Evolutionary conservation across 2,113 vertebrate species (phyloP), one percentile per base, ranked within the genome.

Genomic region (Cryptomyrus ogoouensis): DNA sequence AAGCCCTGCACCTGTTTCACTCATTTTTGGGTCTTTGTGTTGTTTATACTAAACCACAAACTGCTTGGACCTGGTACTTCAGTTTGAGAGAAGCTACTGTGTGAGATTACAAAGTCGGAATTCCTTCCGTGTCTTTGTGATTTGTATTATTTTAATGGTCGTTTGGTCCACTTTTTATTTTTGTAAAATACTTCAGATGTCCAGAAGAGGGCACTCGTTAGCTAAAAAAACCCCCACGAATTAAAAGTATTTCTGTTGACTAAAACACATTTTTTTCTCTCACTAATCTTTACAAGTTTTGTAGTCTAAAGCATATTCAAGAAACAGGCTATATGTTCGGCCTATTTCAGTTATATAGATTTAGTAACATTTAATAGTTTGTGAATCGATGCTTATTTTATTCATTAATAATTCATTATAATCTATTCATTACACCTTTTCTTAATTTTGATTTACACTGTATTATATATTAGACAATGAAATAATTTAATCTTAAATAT

Each of bases 191-290:
- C 89, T 15, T 47, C 42, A 31, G 31, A 62, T 17, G 56, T 66
- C 89, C 89, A 70, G 62, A 31, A 87, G 89, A 70, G 80, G 83
- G 89, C 89, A 70, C 52, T 24, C 49, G n/a, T 62, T 50, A 87
- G 46, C 53, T 87, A n/a, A 31, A 90, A 42, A 80, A 19, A 3
- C 3, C 35, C 10, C 4, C 13, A 4, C 15, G 5, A 35, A 31
- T 80, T 7, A 19, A 42, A 80, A 80, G 31, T 56, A 21, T 21
- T 56, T 21, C 53, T 21, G 53, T 56, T 21, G 53, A 21, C 3
- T 27, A 66, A 62, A n/a, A 66, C 21, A 62, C 21, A n/a, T 27
- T 27, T 24, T 27, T 66, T 6, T 6, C 12, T 4, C 58, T 66
- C n/a, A 66, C 58, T 9, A 66, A 66, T 10, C 58, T 27, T 66